Base-by-base conservation (phyloP, 2,113 vertebrate genomes). In the Cyprinus carpio region DNA sequence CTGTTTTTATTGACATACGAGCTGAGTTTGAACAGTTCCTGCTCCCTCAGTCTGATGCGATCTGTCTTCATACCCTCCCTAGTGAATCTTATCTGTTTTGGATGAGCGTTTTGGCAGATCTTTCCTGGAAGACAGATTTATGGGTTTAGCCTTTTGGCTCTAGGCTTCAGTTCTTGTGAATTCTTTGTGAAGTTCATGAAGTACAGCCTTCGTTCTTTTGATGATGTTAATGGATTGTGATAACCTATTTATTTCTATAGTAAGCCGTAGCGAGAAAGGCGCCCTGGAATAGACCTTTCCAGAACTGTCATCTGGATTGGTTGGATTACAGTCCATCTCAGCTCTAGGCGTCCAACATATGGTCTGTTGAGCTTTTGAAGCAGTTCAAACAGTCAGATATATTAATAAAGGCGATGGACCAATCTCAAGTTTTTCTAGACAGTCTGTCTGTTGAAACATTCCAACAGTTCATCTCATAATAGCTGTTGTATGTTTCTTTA, bases 1-100 rank as follows among this genome's bases (percentile, higher is more conserved):
- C 92, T 95, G 94, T 94, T 94, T 95, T 93, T 94, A 94, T 94
- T 94, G 94, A 94, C 91, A 92, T 93, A 85, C 77, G 86, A 91
- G 87, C 87, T 88, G 88, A 90, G 91, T 91, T 85, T 84, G 64
- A 40, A 75, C 62, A 75, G 85, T 69, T 20, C 88, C 82, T 77
- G 25, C 90, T 88, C 90, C 87, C 76, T 62, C 69, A 85, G 89
- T 87, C 90, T 92, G 85, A 92, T 88, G 87, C 88, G 85, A 88
- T 92, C 84, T 87, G 87, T 74, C 83, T 82, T 75, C 43, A 62
- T 51, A 56, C 80, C 20, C 9, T 75, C 82, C 74, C 49, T 10
- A 51, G 60, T 37, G 27, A 64, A 75, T 78, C 27, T 74, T 46
- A 76, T 83, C 81, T 62, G 25, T 43, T 54, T 65, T 81, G 46